Conservation (phyloP, 2,888 invertebrate genomes). For the Harpagoxenus sublaevis region DNA sequence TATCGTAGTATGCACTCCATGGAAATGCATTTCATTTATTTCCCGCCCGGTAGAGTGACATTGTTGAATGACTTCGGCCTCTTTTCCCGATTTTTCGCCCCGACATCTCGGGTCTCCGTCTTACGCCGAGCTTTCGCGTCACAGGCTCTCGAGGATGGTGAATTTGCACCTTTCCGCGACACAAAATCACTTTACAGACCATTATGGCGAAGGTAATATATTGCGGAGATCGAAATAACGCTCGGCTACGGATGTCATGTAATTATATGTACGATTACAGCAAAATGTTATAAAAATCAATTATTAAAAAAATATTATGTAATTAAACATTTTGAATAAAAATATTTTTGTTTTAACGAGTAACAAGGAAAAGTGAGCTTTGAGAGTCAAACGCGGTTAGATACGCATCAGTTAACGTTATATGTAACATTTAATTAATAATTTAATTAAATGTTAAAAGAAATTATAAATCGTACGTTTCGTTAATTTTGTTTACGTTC, state of each 20-base stretch:
- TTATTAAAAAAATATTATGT: not conserved
- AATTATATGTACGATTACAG: not conserved
- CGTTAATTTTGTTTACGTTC: too few relatives aligned
- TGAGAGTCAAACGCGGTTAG: too few relatives aligned
- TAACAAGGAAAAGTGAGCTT: too few relatives aligned
- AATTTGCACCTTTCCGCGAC: constrained; percentile 55
- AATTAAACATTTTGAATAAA: not conserved
- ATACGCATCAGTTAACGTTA: too few relatives aligned
- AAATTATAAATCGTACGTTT: too few relatives aligned
- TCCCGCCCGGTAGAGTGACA: constrained; percentile 79
- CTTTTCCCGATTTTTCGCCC: constrained; percentile 72
- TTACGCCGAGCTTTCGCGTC: constrained; percentile 54
- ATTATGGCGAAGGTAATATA: constrained; percentile 7
- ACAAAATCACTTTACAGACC: constrained; percentile 22
- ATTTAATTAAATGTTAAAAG: too few relatives aligned
- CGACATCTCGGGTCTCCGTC: constrained; percentile 50
- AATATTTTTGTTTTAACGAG: not conserved
- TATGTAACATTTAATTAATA: too few relatives aligned
- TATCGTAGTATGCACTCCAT: constrained; percentile 83
- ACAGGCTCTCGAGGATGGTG: constrained; percentile 21
- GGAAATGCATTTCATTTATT: constrained; percentile 86
- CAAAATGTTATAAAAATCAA: not conserved
- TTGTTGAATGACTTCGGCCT: constrained; percentile 84
- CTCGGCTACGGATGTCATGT: not conserved
- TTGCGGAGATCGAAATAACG: constrained; percentile 1